Evolutionary conservation across 2,113 vertebrate genomes (phyloP).

Genomic region (Protobothrops flavoviridis): DNA sequence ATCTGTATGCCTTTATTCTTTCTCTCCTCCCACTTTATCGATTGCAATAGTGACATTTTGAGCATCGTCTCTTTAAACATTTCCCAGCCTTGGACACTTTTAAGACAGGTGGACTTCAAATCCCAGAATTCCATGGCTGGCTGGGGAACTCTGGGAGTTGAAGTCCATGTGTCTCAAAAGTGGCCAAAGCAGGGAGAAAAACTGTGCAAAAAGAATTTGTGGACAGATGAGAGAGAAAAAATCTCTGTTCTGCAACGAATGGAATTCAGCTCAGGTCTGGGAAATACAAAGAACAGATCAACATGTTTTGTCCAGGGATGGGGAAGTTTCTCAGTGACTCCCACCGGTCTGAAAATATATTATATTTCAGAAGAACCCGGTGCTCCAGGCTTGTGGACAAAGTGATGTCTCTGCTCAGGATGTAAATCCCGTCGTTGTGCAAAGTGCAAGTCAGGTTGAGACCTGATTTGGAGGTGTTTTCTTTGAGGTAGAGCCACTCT

Average conservation of each 20-base stretch:
- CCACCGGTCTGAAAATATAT: slow-evolving; percentile 88
- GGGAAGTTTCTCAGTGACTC: slow-evolving; percentile 87
- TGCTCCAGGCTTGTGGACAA: slow-evolving; percentile 86
- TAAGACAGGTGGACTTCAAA: no score
- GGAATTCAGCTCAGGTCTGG: slow-evolving; percentile 72
- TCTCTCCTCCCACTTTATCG: neutral
- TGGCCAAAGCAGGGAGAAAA: rapidly evolving
- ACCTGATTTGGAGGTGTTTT: slow-evolving; percentile 90
- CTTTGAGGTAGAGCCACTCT: slow-evolving; percentile 88
- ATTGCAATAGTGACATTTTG: neutral
- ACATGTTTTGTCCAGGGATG: slow-evolving; percentile 87
- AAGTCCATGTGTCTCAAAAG: neutral
- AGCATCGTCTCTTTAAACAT: neutral
- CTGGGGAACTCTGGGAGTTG: neutral
- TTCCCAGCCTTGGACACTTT: neutral
- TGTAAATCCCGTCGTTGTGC: slow-evolving; percentile 94
- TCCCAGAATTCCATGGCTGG: no score
- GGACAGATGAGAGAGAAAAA: neutral
- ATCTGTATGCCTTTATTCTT: neutral
- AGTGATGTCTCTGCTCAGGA: slow-evolving; percentile 88
- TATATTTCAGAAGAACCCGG: slow-evolving; percentile 91
- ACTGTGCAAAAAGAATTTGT: neutral
- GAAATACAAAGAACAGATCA: slow-evolving; percentile 91
- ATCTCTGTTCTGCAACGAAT: slow-evolving; percentile 9
- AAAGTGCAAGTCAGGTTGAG: slow-evolving; percentile 91